phyloP scores from a whole-genome alignment of 1,140 invertebrate species.

The Diploscapter pachys region DNA sequence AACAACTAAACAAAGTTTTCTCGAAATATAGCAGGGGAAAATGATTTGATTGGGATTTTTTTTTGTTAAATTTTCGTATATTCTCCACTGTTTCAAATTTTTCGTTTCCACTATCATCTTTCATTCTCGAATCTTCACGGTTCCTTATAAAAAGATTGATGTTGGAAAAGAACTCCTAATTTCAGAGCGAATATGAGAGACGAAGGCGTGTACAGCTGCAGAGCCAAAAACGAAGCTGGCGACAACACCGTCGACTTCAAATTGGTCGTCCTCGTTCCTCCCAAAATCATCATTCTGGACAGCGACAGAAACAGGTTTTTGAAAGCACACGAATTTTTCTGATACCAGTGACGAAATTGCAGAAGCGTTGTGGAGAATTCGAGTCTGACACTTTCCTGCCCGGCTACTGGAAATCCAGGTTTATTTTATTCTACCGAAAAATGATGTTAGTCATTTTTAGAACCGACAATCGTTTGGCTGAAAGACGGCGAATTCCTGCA shows the following conservation, averaged over 20 bases:
- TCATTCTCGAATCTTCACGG: no score
- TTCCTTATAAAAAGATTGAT: no score
- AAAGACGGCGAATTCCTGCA: slow-evolving; percentile 68
- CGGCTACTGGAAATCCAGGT: slow-evolving; percentile 66
- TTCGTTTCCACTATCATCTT: no score
- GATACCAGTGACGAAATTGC: slow-evolving; percentile 45
- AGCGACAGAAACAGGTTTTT: slow-evolving; percentile 43
- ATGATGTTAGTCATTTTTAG: slow-evolving; percentile 16
- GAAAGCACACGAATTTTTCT: background rate
- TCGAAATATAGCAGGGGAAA: no score
- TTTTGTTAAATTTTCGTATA: no score
- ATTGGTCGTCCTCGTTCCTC: slow-evolving; percentile 43
- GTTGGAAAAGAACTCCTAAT: background rate
- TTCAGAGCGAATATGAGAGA: slow-evolving; percentile 31
- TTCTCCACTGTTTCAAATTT: no score
- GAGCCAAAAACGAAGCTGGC: slow-evolving; percentile 48
- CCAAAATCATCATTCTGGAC: slow-evolving; percentile 43
- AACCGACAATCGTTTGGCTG: slow-evolving; percentile 79
- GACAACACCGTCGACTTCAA: slow-evolving; percentile 41
- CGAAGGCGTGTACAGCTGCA: slow-evolving; percentile 41
- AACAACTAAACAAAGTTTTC: background rate
- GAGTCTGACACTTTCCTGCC: slow-evolving; percentile 50
- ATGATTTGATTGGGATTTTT: no score
- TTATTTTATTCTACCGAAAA: no score
- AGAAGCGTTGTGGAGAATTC: slow-evolving; percentile 68